Conservation (phyloP, 2,888 invertebrate species). For the Muschampia plurimacula region DNA sequence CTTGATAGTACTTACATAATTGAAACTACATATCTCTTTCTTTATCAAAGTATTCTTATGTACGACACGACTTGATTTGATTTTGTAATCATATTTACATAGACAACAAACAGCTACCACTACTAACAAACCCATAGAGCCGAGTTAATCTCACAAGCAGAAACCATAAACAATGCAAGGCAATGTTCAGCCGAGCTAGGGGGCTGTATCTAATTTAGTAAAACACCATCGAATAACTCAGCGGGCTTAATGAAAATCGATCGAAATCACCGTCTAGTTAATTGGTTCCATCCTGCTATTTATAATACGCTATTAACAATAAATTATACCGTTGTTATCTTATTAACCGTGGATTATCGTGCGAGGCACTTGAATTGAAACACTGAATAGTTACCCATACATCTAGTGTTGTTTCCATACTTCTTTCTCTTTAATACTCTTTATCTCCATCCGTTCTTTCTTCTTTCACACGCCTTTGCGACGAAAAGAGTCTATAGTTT, state of each 20-base stretch:
- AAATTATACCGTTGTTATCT: slow-evolving; percentile 50
- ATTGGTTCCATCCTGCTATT: slow-evolving; percentile 53
- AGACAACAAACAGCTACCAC: not conserved
- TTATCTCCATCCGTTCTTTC: too few relatives aligned
- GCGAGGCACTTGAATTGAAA: slow-evolving; percentile 41
- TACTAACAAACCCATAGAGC: not conserved
- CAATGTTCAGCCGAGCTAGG: slow-evolving; percentile 41
- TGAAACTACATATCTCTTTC: too few relatives aligned
- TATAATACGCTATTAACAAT: slow-evolving; percentile 52
- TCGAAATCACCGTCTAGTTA: slow-evolving; percentile 55
- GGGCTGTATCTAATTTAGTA: slow-evolving; percentile 57
- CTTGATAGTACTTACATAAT: too few relatives aligned
- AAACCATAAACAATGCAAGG: slow-evolving; percentile 32
- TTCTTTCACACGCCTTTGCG: too few relatives aligned
- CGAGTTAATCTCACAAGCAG: slow-evolving; percentile 18
- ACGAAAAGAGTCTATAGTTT: too few relatives aligned
- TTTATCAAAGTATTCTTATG: too few relatives aligned
- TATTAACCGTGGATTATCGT: slow-evolving; percentile 47
- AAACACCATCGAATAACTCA: slow-evolving; percentile 50
- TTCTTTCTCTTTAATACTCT: too few relatives aligned
- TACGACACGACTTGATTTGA: not conserved
- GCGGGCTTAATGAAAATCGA: slow-evolving; percentile 57
- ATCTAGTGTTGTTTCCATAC: not conserved
- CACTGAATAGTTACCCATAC: not conserved
- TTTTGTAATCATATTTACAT: not conserved